Percentiles rank a stretch among this genome's conserved stretches.
These are phyloP conservation scores for Coccyzus lansbergi DNA, from an alignment of 2,797 vertebrate species.

Conservation along the genomic window DNA sequence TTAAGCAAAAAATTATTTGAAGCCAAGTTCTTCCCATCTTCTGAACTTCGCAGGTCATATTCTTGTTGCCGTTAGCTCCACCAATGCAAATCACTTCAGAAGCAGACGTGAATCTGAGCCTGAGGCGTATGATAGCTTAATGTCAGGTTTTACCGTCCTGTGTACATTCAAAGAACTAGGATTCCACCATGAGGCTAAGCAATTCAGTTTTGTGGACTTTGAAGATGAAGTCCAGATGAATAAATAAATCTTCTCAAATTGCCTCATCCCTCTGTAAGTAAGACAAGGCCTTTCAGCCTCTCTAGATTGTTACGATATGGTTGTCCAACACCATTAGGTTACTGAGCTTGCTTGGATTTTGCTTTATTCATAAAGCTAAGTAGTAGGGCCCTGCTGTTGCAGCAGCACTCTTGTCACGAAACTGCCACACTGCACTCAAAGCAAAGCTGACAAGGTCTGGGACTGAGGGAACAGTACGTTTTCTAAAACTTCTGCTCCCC, in stretches of 20 bases:
- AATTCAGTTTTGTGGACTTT: neutral
- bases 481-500: neutral
- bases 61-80: neutral
- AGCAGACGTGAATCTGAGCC: neutral
- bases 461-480: neutral
- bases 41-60: neutral
- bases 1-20: neutral
- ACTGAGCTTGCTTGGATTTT: neutral
- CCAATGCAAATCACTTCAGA: neutral
- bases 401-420: neutral
- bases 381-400: neutral
- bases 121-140: neutral
- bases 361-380: neutral
- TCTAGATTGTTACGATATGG: neutral
- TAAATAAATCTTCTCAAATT: neutral
- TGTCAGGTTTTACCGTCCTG: neutral
- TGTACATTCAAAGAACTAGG: neutral
- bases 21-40: neutral
- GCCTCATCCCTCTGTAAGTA: neutral
- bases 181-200: neutral
- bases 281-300: neutral
- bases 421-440: neutral
- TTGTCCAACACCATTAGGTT: neutral
- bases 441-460: neutral
- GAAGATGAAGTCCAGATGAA: neutral